Evolutionary conservation across 2,888 invertebrate genomes (phyloP), one percentile per base, ranked within the genome.

Genomic region (Toxonevra muliebris): DNA sequence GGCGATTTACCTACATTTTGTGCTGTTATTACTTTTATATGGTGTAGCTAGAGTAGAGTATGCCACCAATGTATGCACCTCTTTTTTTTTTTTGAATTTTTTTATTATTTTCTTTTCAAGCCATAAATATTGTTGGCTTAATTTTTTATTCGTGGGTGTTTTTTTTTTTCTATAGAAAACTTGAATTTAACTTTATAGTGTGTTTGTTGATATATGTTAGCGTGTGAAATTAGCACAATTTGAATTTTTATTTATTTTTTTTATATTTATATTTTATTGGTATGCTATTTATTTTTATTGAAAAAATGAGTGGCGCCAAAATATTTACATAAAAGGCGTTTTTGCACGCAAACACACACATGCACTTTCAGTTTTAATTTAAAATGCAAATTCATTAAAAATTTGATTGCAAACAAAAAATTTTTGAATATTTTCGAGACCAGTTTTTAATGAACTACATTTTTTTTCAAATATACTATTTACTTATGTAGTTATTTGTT

Each of bases 361-460:
- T 48, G 13, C 48, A 15, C 48, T 13, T 48, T 48, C 30, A 30
- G 30, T 30, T 30, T 30, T 7, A 30, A 30, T 30, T 30, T 30
- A 30, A 48, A 48, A 48, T 48, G 48, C 48, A 48, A 48, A 48
- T 48, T 48, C 15, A 15, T 48, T 48, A 15, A 13, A 48, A 48
- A 48, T 13, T 48, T 48, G 8, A n/a, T 57, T 40, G 41, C 57
- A 12, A 0, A 12, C 1, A 13, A 42, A 15, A 59, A 43, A 13
- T 59, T 20, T 10, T 10, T 11, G 19, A n/a, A 12, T 17, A 17
- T 11, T 17, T 17, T 19, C 2, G 59, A 15, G 15, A 58, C 41
- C 42, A 13, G 43, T 59, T 59, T 43, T 15, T 43, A 59, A 59
- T 59, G 42, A 59, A 59, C 43, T 43, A 59, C 43, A 15, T n/a